Conservation (phyloP, 1,140 invertebrate genomes). For the Heliconius eleuchia region DNA sequence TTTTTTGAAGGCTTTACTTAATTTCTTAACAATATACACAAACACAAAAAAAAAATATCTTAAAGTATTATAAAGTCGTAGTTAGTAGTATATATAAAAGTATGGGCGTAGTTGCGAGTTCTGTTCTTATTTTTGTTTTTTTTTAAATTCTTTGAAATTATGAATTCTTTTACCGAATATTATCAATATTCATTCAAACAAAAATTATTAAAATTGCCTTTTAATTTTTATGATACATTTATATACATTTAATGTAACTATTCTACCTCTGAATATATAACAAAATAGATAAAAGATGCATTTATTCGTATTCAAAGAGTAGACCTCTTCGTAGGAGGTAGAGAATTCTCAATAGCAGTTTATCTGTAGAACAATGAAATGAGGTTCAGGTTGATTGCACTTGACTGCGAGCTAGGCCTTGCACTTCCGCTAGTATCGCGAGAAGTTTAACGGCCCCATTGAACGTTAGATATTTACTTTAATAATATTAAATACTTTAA, state of each 20-base stretch:
- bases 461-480: conserved; percentile 45
- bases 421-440: conserved; percentile 64
- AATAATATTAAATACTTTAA: neutral
- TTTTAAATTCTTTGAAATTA: too few species aligned
- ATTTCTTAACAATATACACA: neutral
- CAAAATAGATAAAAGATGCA: neutral
- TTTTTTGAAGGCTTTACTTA: neutral
- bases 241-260: neutral
- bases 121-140: too few species aligned
- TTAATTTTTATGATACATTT: neutral
- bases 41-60: neutral
- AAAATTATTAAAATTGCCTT: neutral
- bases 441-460: conserved; percentile 60
- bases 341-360: conserved; percentile 39
- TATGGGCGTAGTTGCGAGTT: too few species aligned
- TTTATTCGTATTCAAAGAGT: neutral
- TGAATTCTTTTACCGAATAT: too few species aligned
- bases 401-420: conserved; percentile 62
- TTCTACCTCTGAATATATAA: neutral
- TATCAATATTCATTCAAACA: too few species aligned
- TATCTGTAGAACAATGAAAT: conserved; percentile 68
- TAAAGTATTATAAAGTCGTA: too few species aligned
- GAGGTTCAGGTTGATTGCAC: conserved; percentile 71
- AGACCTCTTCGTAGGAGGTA: conserved; percentile 36
- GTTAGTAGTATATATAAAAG: too few species aligned